phyloP scores from a whole-genome alignment of 2,797 vertebrate species.

The Centroberyx gerrardi region DNA sequence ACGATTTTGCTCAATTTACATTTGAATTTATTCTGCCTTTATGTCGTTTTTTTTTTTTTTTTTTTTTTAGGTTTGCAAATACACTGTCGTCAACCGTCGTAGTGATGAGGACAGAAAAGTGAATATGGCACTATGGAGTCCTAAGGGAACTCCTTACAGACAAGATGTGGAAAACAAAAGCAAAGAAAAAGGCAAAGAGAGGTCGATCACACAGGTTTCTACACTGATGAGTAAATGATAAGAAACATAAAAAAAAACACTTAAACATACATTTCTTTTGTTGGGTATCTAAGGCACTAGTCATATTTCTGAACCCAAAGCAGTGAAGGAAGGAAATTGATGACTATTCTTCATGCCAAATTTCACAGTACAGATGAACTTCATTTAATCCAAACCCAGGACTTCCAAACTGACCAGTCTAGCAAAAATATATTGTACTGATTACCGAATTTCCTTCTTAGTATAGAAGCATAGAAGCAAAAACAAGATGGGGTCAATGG shows the following conservation, averaged over 20 bases:
- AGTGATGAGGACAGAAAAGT: constrained; percentile 45
- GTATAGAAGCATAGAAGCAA: constrained; percentile 64
- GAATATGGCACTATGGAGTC: constrained; percentile 73
- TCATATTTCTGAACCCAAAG: constrained; percentile 69
- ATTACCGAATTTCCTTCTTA: constrained; percentile 68
- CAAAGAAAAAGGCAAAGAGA: constrained; percentile 27
- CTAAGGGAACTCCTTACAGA: constrained; percentile 23
- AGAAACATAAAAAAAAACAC: constrained; percentile 20
- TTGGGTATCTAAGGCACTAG: constrained; percentile 84
- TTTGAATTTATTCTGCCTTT: constrained; percentile 58
- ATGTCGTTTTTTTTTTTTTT: constrained; percentile 36
- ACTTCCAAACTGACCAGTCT: constrained; percentile 54
- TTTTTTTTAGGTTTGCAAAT: constrained; percentile 59
- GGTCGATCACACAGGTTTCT: constrained; percentile 39
- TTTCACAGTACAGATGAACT: constrained; percentile 66
- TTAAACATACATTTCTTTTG: constrained; percentile 30
- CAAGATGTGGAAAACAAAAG: constrained; percentile 26
- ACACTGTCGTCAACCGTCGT: constrained; percentile 48
- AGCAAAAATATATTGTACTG: constrained; percentile 62
- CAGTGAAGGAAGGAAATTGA: constrained; percentile 60
- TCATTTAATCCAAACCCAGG: constrained; percentile 51
- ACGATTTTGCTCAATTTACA: constrained; percentile 44
- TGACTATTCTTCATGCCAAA: constrained; percentile 57
- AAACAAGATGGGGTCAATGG: constrained; percentile 27
- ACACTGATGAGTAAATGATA: constrained; percentile 30